A percentile compares a stretch with the other conserved stretches of the same genome.
Conservation (phyloP, 92 coral and sea anemone species). For the Scolanthus callimorphus region DNA sequence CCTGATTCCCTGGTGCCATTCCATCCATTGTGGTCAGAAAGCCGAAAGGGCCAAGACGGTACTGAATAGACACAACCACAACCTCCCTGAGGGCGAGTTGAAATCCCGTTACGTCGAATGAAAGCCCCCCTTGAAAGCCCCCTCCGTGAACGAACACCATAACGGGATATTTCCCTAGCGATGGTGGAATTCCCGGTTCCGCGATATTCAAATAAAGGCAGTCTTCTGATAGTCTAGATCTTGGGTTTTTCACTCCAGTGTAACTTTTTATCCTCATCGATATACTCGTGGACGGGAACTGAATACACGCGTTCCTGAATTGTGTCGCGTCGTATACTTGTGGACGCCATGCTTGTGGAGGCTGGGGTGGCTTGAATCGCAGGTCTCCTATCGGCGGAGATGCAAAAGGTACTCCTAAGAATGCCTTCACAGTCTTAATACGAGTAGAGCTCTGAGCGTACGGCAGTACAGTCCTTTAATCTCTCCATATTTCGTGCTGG, state of each 20-base stretch:
- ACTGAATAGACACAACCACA: slow-evolving; percentile 51
- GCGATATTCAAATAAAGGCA: slow-evolving; percentile 61
- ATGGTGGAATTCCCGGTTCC: slow-evolving; percentile 20
- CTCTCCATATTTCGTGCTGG: slow-evolving; percentile 39
- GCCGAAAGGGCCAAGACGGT: slow-evolving; percentile 61
- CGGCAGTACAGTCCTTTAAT: slow-evolving; percentile 13
- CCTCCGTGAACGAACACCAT: slow-evolving; percentile 55
- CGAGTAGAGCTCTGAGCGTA: slow-evolving; percentile 12
- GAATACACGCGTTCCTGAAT: slow-evolving; percentile 46
- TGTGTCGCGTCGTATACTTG: slow-evolving; percentile 33
- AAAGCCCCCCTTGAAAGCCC: slow-evolving; percentile 20
- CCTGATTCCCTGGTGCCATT: slow-evolving; percentile 31
- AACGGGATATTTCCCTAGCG: slow-evolving; percentile 21
- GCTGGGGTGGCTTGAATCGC: slow-evolving; percentile 27
- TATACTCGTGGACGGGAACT: background rate
- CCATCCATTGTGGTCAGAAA: slow-evolving; percentile 46
- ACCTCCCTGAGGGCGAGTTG: slow-evolving; percentile 45
- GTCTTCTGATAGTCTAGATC: slow-evolving; percentile 30
- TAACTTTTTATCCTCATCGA: background rate
- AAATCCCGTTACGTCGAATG: slow-evolving; percentile 28
- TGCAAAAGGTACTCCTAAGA: slow-evolving; percentile 49
- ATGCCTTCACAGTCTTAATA: slow-evolving; percentile 10
- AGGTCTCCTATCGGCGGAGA: slow-evolving; percentile 47
- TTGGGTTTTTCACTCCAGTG: slow-evolving; percentile 4
- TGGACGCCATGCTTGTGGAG: slow-evolving; percentile 41